Conservation (phyloP, 2,888 invertebrate species). For the Yponomeuta malinellus region DNA sequence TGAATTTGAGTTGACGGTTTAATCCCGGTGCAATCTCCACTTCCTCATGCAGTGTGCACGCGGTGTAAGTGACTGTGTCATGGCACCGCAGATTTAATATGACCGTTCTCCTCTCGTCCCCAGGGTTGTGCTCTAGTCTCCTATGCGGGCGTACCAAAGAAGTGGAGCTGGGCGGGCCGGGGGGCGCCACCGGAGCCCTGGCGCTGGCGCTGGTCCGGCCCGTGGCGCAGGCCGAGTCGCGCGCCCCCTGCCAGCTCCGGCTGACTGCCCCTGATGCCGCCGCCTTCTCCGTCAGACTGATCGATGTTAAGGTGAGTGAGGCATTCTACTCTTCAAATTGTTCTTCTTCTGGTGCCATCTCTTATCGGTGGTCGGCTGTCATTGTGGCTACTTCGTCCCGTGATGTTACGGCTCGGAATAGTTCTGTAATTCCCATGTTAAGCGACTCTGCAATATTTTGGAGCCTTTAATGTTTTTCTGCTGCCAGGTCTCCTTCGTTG, state of each 20-base stretch:
- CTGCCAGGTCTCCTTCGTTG: too few species aligned
- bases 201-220: constrained; percentile 59
- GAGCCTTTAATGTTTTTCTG: too few species aligned
- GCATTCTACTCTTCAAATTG: neutral
- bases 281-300: constrained; percentile 61
- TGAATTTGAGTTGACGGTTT: too few species aligned
- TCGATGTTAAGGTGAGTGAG: constrained; percentile 60
- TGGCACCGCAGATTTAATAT: neutral
- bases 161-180: constrained; percentile 53
- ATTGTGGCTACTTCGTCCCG: too few species aligned
- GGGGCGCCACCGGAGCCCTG: constrained; percentile 50
- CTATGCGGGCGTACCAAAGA: constrained; percentile 66
- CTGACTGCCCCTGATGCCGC: constrained; percentile 61
- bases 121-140: constrained; percentile 60
- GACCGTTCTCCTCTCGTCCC: constrained; percentile 21
- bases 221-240: constrained; percentile 30
- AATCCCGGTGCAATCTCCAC: too few species aligned
- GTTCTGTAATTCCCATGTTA: neutral
- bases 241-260: constrained; percentile 52
- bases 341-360: neutral
- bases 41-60: too few species aligned
- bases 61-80: constrained; percentile 6
- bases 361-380: neutral
- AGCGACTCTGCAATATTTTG: neutral
- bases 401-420: too few species aligned